phyloP scores from a whole-genome alignment of 2,113 vertebrate species.

The Oreotrochilus melanogaster region DNA sequence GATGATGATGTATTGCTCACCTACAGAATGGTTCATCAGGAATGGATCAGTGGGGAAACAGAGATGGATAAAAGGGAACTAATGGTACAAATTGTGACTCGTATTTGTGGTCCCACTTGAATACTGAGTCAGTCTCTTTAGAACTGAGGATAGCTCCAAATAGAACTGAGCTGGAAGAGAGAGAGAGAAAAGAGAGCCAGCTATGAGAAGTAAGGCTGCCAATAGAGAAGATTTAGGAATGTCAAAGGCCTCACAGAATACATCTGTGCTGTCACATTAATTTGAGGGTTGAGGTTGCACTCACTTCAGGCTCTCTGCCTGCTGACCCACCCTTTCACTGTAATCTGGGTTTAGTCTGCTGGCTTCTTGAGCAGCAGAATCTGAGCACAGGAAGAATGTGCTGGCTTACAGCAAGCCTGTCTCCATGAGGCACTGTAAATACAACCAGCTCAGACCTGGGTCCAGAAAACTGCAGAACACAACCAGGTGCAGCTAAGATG shows the following conservation, averaged over 20 bases:
- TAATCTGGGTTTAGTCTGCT: background rate
- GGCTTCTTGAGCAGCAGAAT: background rate
- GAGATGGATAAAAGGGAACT: background rate
- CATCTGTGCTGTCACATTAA: background rate
- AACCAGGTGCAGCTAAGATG: background rate
- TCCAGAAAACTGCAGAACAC: background rate
- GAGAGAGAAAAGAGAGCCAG: background rate
- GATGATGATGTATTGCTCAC: background rate
- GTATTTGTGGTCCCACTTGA: background rate
- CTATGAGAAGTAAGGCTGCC: background rate
- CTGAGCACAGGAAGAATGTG: background rate
- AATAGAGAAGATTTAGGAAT: background rate
- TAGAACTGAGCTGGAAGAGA: background rate
- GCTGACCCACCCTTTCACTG: background rate
- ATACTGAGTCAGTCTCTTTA: background rate
- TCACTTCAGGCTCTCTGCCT: background rate
- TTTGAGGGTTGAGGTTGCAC: background rate
- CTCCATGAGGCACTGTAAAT: background rate
- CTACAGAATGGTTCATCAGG: background rate
- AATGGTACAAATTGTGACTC: background rate
- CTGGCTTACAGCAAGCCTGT: background rate
- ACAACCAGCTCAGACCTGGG: background rate
- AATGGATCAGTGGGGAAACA: background rate
- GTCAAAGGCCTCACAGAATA: background rate
- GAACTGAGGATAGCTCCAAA: background rate